Conservation (phyloP, 64 coral and sea anemone species). For the Actinia equina region DNA sequence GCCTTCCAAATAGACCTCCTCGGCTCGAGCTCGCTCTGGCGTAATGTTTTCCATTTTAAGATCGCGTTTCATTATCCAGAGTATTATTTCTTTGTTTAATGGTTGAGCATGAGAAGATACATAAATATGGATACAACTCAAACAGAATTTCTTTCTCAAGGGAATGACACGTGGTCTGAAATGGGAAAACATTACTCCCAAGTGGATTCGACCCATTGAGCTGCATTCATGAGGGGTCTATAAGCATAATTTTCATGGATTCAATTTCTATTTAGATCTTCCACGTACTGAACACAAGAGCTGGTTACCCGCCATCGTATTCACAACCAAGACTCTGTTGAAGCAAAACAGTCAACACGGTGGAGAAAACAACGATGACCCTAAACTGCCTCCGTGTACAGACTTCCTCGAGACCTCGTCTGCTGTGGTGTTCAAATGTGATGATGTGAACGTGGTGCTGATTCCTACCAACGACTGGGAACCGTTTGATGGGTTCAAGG, state of each 20-base stretch:
- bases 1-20: too few species aligned
- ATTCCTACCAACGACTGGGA: slow-evolving; percentile 91
- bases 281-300: slow-evolving; percentile 91
- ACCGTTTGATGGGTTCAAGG: slow-evolving; percentile 66
- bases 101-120: too few species aligned
- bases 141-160: too few species aligned
- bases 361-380: slow-evolving; percentile 34
- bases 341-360: slow-evolving; percentile 61
- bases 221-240: too few species aligned
- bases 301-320: slow-evolving; percentile 92
- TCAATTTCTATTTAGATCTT: slow-evolving; percentile 52
- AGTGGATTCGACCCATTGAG: too few species aligned
- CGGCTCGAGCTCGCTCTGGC: too few species aligned
- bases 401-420: slow-evolving; percentile 76
- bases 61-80: too few species aligned
- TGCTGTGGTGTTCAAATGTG: slow-evolving; percentile 69
- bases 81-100: too few species aligned
- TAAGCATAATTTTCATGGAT: neutral
- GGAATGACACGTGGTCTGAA: too few species aligned
- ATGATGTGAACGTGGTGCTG: slow-evolving; percentile 62
- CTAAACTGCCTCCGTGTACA: slow-evolving; percentile 58
- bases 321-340: slow-evolving; percentile 82
- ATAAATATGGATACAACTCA: too few species aligned
- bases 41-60: too few species aligned
- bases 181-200: too few species aligned